Conservation (phyloP, 2,797 vertebrate species). For the Meriones psammophilus region DNA sequence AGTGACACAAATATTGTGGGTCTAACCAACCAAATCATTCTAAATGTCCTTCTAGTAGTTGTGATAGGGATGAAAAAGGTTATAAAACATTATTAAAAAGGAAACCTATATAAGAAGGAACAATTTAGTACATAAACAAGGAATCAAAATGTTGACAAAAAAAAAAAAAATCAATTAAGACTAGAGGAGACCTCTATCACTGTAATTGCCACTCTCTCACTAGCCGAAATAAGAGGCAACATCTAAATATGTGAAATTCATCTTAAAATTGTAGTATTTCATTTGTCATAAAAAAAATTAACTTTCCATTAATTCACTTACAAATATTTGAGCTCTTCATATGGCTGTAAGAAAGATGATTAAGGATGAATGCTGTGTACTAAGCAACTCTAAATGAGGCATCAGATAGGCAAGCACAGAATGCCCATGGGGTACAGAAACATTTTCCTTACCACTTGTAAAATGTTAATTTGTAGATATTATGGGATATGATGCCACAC, state of each 20-base stretch:
- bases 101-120: not conserved
- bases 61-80: not conserved
- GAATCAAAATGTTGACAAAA: not conserved
- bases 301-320: not conserved
- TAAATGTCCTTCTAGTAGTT: not conserved
- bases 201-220: not conserved
- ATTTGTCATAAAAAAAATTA: not conserved
- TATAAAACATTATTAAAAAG: not conserved
- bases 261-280: not conserved
- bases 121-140: not conserved
- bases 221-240: not conserved
- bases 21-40: not conserved
- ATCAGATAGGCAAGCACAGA: not conserved
- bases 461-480: not conserved
- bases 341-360: not conserved
- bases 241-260: not conserved
- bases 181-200: not conserved
- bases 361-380: not conserved
- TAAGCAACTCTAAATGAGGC: not conserved
- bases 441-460: not conserved
- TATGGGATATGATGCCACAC: not conserved
- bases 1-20: not conserved
- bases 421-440: not conserved
- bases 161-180: not conserved
- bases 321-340: not conserved